These are phyloP conservation scores for Sinodicranocentrus sp. DNA, from an alignment of 2,888 invertebrate genomes.

Conservation along the genomic window DNA sequence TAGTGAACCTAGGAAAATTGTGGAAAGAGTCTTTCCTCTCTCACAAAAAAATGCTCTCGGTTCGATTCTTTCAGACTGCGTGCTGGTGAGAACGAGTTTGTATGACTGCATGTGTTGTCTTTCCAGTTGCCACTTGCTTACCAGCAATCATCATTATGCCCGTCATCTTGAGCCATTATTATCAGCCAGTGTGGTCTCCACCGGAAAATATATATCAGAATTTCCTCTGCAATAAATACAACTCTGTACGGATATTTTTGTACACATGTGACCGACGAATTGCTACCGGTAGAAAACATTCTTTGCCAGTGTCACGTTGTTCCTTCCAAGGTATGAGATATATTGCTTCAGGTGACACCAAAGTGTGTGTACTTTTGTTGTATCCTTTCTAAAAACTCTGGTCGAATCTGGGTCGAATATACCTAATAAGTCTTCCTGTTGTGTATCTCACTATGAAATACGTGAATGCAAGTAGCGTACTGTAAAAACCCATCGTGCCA, in stretches of 20 bases:
- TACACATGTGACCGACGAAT: not conserved
- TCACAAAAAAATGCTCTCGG: no score
- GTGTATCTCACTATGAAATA: not conserved
- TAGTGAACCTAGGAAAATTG: no score
- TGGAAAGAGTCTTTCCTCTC: no score
- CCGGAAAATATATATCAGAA: no score
- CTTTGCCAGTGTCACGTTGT: not conserved
- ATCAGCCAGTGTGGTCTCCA: not conserved
- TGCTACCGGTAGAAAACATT: not conserved
- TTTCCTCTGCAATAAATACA: not conserved
- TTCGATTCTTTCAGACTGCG: not conserved
- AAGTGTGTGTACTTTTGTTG: no score
- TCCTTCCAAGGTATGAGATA: not conserved
- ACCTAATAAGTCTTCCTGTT: not conserved
- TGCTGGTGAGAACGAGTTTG: not conserved
- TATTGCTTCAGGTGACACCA: not conserved
- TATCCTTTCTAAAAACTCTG: no score
- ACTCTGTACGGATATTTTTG: not conserved
- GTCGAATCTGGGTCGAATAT: not conserved
- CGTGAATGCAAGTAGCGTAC: no score
- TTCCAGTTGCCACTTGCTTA: slow-evolving; percentile 1
- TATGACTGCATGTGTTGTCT: slow-evolving; percentile 9
- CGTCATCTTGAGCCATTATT: slow-evolving; percentile 15
- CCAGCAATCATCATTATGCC: slow-evolving; percentile 34
- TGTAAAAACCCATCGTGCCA: not conserved